These are phyloP conservation scores for Stomatorhinus ivindoensis DNA, from an alignment of 2,113 vertebrate species.

Conservation along the genomic window DNA sequence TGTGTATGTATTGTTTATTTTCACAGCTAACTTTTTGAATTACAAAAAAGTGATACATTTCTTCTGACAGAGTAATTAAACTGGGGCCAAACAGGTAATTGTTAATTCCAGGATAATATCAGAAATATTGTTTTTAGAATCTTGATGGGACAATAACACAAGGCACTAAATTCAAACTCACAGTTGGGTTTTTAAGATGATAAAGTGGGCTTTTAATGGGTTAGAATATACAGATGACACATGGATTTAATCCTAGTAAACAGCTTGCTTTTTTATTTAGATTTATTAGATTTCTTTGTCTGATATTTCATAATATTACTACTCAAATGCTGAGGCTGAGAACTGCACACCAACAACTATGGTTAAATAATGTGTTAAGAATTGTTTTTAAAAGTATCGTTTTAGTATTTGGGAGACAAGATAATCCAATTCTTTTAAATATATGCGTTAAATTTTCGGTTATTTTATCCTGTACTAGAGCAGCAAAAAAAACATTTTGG, in stretches of 20 bases:
- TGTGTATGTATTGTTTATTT: neutral
- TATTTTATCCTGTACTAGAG: constrained; percentile 49
- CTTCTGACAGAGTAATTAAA: neutral
- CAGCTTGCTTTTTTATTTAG: neutral
- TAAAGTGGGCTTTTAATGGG: neutral
- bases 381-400: neutral
- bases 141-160: neutral
- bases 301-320: neutral
- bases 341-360: neutral
- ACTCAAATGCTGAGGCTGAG: neutral
- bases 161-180: neutral
- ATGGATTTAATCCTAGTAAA: neutral
- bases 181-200: neutral
- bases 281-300: neutral
- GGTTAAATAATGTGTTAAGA: neutral
- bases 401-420: neutral
- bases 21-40: neutral
- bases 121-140: neutral
- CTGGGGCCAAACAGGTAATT: neutral
- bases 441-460: constrained; percentile 19
- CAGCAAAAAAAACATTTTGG: constrained; percentile 29
- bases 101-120: neutral
- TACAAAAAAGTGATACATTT: neutral
- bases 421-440: neutral
- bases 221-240: neutral